Percentiles rank a stretch among this genome's conserved stretches.
Conservation (phyloP, 2,113 vertebrate species). For the Petrocephalus microphthalmus region DNA sequence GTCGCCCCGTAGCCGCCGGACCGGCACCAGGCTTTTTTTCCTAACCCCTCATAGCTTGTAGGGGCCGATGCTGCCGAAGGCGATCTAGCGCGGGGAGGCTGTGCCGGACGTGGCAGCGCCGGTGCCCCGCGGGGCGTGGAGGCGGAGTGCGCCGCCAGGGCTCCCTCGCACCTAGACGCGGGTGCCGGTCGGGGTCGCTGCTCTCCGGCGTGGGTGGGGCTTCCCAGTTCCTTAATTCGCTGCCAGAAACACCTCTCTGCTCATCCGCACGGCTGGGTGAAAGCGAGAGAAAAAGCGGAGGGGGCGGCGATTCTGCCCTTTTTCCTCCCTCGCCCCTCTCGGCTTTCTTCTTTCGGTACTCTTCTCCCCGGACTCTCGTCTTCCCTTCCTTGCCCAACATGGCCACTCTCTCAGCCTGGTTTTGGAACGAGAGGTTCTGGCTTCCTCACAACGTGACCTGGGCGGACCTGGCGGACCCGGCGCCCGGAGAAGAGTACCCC, state of each 20-base stretch:
- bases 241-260: slow-evolving; percentile 14
- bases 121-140: neutral
- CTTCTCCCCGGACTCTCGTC: slow-evolving; percentile 22
- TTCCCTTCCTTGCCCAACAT: slow-evolving; percentile 43
- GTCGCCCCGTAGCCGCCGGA: too few species aligned
- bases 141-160: neutral
- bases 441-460: slow-evolving; percentile 90
- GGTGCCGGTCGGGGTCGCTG: neutral
- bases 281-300: slow-evolving; percentile 11
- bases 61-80: neutral
- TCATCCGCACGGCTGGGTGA: slow-evolving; percentile 16
- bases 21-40: too few species aligned
- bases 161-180: neutral
- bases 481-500: slow-evolving; percentile 71
- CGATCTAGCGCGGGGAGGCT: neutral
- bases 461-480: slow-evolving; percentile 77
- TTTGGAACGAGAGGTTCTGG: slow-evolving; percentile 94
- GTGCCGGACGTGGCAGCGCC: neutral
- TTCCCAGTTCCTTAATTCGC: slow-evolving; percentile 13
- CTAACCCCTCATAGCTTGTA: neutral
- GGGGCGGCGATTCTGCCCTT: slow-evolving; percentile 30
- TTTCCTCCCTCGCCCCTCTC: slow-evolving; percentile 4
- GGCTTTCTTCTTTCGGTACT: neutral
- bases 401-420: slow-evolving; percentile 79
- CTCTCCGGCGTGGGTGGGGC: slow-evolving; percentile 4